A percentile compares a stretch with the other conserved stretches of the same genome.
These are phyloP conservation scores for Drosophila ambigua DNA, from an alignment of 1,140 invertebrate genomes.

Conservation along the genomic window DNA sequence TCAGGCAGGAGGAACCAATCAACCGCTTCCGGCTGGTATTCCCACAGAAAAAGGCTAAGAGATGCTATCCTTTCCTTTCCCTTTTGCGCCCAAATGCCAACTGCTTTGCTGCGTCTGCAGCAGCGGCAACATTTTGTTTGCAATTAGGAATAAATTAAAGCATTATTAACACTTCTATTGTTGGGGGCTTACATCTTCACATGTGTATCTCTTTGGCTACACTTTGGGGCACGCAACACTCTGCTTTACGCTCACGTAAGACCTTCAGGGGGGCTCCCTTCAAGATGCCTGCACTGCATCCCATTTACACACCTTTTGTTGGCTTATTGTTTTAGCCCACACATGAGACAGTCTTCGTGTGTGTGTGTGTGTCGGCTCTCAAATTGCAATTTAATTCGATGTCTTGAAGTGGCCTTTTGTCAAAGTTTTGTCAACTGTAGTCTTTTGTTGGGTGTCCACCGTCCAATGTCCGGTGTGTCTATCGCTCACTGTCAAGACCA, in stretches of 20 bases:
- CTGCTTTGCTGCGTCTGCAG: not conserved
- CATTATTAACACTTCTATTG: slow-evolving; percentile 69
- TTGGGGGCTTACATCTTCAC: slow-evolving; percentile 30
- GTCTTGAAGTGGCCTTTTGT: slow-evolving; percentile 57
- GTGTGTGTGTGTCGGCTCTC: slow-evolving; percentile 20
- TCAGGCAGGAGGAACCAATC: slow-evolving; percentile 16
- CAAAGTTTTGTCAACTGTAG: slow-evolving; percentile 58
- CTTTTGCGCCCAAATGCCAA: not conserved
- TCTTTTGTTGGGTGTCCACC: slow-evolving; percentile 41
- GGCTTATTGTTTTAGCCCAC: slow-evolving; percentile 34
- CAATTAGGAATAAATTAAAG: slow-evolving; percentile 75
- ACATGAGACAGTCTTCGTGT: slow-evolving; percentile 10
- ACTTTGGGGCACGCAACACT: slow-evolving; percentile 45
- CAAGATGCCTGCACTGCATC: slow-evolving; percentile 59
- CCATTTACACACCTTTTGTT: slow-evolving; percentile 50
- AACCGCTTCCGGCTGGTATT: slow-evolving; percentile 21
- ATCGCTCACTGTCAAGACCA: slow-evolving; percentile 79
- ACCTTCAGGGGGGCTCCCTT: slow-evolving; percentile 53
- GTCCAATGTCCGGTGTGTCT: slow-evolving; percentile 11
- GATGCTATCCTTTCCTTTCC: slow-evolving; percentile 28
- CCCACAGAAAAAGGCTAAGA: slow-evolving; percentile 12
- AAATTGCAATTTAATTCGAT: slow-evolving; percentile 80
- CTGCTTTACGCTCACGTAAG: slow-evolving; percentile 64
- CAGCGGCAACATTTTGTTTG: slow-evolving; percentile 44
- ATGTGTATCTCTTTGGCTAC: slow-evolving; percentile 32